Evolutionary conservation across 2,888 invertebrate species (phyloP).

Genomic region (Watsonalla cultraria): DNA sequence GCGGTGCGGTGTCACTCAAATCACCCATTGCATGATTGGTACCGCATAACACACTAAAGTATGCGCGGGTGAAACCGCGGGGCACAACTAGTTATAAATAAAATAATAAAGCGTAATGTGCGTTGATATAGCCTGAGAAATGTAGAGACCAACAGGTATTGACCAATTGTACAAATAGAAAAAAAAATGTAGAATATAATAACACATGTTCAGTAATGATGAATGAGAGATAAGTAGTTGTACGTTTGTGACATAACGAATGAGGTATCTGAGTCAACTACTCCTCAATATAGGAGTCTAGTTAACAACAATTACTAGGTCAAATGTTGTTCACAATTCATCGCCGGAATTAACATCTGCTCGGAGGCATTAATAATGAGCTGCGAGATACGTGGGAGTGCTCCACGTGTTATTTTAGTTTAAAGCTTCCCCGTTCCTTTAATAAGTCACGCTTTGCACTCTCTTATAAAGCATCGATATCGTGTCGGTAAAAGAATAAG

Average conservation of each 20-base stretch:
- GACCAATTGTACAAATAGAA: too few relatives aligned
- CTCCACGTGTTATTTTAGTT: slow-evolving; percentile 34
- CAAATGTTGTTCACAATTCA: slow-evolving; percentile 34
- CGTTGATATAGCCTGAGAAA: too few relatives aligned
- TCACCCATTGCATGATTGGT: too few relatives aligned
- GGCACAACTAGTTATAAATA: too few relatives aligned
- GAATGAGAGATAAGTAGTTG: too few relatives aligned
- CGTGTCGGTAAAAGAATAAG: not conserved
- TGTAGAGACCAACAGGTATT: too few relatives aligned
- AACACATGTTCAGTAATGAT: too few relatives aligned
- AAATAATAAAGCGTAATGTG: too few relatives aligned
- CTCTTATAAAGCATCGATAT: slow-evolving; percentile 9
- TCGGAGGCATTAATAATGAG: slow-evolving; percentile 20
- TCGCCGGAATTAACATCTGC: slow-evolving; percentile 39
- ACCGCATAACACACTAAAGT: too few relatives aligned
- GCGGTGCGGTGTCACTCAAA: too few relatives aligned
- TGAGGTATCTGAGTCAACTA: slow-evolving; percentile 9
- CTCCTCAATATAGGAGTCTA: slow-evolving; percentile 6
- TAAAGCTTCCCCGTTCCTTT: slow-evolving; percentile 35
- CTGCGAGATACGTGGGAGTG: slow-evolving; percentile 29
- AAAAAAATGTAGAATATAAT: too few relatives aligned
- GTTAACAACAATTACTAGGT: slow-evolving; percentile 45
- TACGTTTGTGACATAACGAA: slow-evolving; percentile 5
- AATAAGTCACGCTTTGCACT: slow-evolving; percentile 16
- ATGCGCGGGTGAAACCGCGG: too few relatives aligned